Conservation (phyloP, 2,113 vertebrate species). For the Saccopteryx bilineata region DNA sequence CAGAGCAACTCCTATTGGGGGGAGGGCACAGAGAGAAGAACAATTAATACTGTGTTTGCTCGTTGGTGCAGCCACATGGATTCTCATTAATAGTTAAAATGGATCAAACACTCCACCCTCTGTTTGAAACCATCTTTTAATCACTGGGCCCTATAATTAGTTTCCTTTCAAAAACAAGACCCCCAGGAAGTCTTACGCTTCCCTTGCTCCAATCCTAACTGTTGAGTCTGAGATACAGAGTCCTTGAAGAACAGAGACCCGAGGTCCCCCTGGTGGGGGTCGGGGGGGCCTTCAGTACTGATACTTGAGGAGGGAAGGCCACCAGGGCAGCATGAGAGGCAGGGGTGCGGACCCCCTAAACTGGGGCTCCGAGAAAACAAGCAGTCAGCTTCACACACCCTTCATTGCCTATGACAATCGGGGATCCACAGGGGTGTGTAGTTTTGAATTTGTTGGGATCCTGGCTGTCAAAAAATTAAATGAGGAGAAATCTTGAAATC, state of each 20-base stretch:
- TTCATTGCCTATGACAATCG: fast-evolving
- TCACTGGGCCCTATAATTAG: not conserved
- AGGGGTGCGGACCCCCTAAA: not conserved
- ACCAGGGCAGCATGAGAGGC: too few species aligned
- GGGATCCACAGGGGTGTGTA: not conserved
- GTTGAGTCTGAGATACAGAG: not conserved
- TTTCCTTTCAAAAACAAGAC: slow-evolving; percentile 47
- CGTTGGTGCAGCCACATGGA: not conserved
- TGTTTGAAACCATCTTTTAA: not conserved
- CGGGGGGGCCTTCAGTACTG: too few species aligned
- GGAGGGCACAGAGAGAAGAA: not conserved
- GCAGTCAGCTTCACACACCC: not conserved
- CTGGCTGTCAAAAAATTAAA: slow-evolving; percentile 1
- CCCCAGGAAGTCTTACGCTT: not conserved
- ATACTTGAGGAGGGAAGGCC: not conserved
- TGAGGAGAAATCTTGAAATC: not conserved
- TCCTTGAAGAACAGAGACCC: not conserved
- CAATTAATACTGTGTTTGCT: not conserved
- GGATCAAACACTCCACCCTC: not conserved
- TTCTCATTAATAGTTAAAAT: not conserved
- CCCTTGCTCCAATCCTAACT: not conserved
- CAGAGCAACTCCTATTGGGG: slow-evolving; percentile 93
- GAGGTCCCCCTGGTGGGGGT: too few species aligned
- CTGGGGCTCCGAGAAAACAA: not conserved
- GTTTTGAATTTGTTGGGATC: not conserved